Conservation (phyloP, 2,113 vertebrate genomes). For the Picathartes gymnocephalus region DNA sequence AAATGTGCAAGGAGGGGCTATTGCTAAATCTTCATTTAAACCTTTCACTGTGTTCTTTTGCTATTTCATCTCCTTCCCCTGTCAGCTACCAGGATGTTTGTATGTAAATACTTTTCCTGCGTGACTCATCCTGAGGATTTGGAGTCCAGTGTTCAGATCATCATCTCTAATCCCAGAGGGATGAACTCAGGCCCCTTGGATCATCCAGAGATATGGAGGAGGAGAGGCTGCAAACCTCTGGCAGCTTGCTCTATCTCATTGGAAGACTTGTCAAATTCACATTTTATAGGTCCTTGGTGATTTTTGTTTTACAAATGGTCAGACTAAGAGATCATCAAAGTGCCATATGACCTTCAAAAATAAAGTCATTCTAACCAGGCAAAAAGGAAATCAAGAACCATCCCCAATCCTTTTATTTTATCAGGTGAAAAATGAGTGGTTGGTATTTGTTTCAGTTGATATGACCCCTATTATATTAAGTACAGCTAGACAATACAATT, state of each 20-base stretch:
- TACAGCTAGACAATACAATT: background rate
- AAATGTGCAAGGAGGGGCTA: background rate
- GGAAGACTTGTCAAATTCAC: background rate
- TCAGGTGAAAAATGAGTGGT: background rate
- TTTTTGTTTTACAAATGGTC: background rate
- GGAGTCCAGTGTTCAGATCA: background rate
- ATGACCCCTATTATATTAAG: background rate
- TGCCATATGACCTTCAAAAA: background rate
- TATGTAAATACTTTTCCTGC: slow-evolving; percentile 26
- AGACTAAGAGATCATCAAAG: background rate
- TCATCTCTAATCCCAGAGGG: background rate
- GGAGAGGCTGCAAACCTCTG: background rate
- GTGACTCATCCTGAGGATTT: background rate
- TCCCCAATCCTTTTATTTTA: background rate
- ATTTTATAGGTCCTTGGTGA: background rate
- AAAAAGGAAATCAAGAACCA: background rate
- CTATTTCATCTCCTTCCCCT: slow-evolving; percentile 29
- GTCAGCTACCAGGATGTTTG: slow-evolving; percentile 30
- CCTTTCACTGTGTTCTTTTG: background rate
- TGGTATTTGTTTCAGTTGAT: background rate
- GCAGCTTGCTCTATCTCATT: background rate
- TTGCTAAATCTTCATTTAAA: slow-evolving; percentile 13
- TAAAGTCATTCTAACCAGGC: background rate
- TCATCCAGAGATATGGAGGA: background rate
- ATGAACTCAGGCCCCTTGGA: background rate